phyloP scores from a whole-genome alignment of 2,797 vertebrate genomes.

The Notolepis coatsorum region DNA sequence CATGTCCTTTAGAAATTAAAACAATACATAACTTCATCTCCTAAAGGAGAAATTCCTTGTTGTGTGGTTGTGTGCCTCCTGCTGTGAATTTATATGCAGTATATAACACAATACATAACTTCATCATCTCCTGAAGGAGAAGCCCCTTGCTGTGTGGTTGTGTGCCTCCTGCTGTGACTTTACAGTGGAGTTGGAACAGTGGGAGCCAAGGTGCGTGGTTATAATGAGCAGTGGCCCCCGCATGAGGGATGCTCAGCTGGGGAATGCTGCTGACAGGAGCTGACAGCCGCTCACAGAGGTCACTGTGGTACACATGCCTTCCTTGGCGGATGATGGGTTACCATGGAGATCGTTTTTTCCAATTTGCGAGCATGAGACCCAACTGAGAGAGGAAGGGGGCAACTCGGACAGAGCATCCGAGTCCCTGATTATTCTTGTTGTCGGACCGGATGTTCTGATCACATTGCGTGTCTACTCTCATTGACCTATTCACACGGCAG shows the following conservation, averaged over 20 bases:
- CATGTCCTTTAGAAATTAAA: too few relatives aligned
- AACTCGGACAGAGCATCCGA: too few relatives aligned
- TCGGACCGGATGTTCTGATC: too few relatives aligned
- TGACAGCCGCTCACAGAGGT: constrained; percentile 65
- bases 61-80: constrained; percentile 15
- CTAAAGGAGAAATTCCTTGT: neutral
- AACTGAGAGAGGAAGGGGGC: too few relatives aligned
- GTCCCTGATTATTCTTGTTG: too few relatives aligned
- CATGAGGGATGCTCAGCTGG: constrained; percentile 36
- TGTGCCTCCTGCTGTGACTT: constrained; percentile 18
- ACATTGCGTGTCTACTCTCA: too few relatives aligned
- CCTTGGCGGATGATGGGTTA: constrained; percentile 59
- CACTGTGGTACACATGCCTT: constrained; percentile 51
- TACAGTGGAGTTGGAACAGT: constrained; percentile 5
- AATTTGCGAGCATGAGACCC: constrained; percentile 7
- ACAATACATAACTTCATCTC: too few relatives aligned
- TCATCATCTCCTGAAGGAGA: constrained; percentile 7
- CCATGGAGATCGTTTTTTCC: constrained; percentile 64
- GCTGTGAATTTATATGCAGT: constrained; percentile 6
- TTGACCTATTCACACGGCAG: too few relatives aligned
- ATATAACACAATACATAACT: too few relatives aligned
- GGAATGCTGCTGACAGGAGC: constrained; percentile 66
- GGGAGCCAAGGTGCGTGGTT: constrained; percentile 40
- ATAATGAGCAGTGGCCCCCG: neutral
- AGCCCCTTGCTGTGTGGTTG: neutral